Evolutionary conservation across 2,888 invertebrate species (phyloP).

Genomic region (Sthenelais limicola): DNA sequence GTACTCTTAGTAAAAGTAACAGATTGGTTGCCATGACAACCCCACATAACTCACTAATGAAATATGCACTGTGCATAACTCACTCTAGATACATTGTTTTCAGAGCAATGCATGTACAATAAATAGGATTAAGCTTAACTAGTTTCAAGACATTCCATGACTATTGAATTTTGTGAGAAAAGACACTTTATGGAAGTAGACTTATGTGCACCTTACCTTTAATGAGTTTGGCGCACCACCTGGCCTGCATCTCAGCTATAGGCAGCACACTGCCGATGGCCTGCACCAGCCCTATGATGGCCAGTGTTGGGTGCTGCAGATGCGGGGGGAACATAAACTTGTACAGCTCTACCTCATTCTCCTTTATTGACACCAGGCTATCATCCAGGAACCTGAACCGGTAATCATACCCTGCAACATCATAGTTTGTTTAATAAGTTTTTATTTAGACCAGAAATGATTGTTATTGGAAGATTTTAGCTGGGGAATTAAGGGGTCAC

Average conservation of each 20-base stretch:
- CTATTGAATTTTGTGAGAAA: too few species aligned
- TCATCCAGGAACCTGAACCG: conserved; percentile 66
- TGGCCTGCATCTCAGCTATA: conserved; percentile 72
- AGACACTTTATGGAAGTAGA: too few species aligned
- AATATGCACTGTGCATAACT: too few species aligned
- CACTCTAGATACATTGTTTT: too few species aligned
- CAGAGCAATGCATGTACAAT: too few species aligned
- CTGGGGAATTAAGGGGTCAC: background rate
- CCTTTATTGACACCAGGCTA: conserved; percentile 55
- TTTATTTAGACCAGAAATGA: too few species aligned
- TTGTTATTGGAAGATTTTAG: background rate
- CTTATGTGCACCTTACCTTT: too few species aligned
- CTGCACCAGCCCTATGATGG: conserved; percentile 71
- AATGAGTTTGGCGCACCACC: conserved; percentile 63
- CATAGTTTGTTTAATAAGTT: background rate
- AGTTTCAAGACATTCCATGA: too few species aligned
- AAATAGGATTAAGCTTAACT: too few species aligned
- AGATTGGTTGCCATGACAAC: too few species aligned
- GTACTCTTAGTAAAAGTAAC: too few species aligned
- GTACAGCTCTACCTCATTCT: conserved; percentile 70
- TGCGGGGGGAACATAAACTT: conserved; percentile 72
- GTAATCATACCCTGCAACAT: conserved; percentile 71
- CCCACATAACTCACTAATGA: too few species aligned
- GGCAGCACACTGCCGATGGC: conserved; percentile 73
- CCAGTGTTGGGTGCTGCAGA: conserved; percentile 65